Percentiles rank a stretch among this genome's conserved stretches.
These are phyloP conservation scores for Shargacucullia verbasci DNA, from an alignment of 2,888 invertebrate genomes.

Conservation along the genomic window DNA sequence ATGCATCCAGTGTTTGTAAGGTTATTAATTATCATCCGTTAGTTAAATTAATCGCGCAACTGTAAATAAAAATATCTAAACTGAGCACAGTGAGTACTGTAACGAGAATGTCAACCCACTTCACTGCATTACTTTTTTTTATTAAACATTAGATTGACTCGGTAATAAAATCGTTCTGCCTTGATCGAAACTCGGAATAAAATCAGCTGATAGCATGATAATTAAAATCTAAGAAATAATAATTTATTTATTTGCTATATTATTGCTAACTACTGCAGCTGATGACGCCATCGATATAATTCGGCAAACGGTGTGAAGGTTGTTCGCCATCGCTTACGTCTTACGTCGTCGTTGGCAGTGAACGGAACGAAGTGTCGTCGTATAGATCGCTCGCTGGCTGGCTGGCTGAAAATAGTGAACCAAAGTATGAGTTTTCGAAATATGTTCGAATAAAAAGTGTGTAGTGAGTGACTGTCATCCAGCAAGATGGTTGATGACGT, in stretches of 20 bases:
- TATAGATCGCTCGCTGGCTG: constrained; percentile 87
- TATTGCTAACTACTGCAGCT: constrained; percentile 11
- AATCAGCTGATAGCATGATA: constrained; percentile 39
- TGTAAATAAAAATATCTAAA: too few species aligned
- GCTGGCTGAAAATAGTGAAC: constrained; percentile 89
- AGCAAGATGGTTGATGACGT: constrained; percentile 89
- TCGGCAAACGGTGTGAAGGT: constrained; percentile 61
- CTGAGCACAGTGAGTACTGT: too few species aligned
- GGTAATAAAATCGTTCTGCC: constrained; percentile 34
- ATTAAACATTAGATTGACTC: constrained; percentile 19
- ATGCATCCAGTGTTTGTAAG: too few species aligned
- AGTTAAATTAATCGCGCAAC: too few species aligned
- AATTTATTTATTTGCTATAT: constrained; percentile 15
- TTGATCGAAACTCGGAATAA: constrained; percentile 11
- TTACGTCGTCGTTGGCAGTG: constrained; percentile 80
- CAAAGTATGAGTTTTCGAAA: constrained; percentile 88
- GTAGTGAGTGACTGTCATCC: constrained; percentile 87
- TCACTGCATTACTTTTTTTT: constrained; percentile 12
- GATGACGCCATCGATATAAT: constrained; percentile 63
- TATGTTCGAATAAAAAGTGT: constrained; percentile 89
- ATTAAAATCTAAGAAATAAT: constrained; percentile 10
- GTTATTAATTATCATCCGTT: too few species aligned
- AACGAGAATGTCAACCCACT: constrained; percentile 32
- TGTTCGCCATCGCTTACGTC: constrained; percentile 71
- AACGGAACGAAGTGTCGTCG: constrained; percentile 88